Evolutionary conservation across 1,140 invertebrate species (phyloP), one percentile per base, ranked within the genome.

Genomic region (Reticulitermes speratus): DNA sequence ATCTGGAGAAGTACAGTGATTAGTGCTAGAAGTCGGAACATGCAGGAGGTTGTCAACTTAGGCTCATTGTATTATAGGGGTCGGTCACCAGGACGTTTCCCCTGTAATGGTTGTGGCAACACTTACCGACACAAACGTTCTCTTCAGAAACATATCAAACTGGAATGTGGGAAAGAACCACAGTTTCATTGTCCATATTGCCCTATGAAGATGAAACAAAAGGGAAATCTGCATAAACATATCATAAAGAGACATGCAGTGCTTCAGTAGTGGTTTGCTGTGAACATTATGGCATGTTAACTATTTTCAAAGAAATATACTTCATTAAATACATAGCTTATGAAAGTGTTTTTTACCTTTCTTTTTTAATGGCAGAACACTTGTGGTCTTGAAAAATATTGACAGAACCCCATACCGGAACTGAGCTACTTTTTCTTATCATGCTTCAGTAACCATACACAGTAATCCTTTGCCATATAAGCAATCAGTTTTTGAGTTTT

Each of bases 131-230:
- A 91, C 87, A 91, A 91, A 75, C 90, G 91, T 65, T 92, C 92
- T 16, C 89, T 94, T 75, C 90, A 90, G 86, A 91, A 94, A 14
- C 95, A 95, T 87, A 92, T 94, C 65, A 92, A 91, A 87, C 94
- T 94, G 88, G 94, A 95, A 48, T 92, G 91, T 87, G 93, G 93
- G 82, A 91, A 92, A 82, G 91, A 92, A 86, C 90, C 90, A 14
- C 88, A 89, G 84, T 90, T 90, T 87, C 86, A 88, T 6, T 90
- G 90, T 84, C 88, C 88, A 25, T 87, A 30, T 55, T 86, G 85
- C 44, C 32, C 48, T 25, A 30, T 84, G 1, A n/a, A 44, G 23
- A 45, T 30, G 19, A 69, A 69, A 48, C 59, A 84, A 48, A 84
- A 59, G 32, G 44, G 32, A 19, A 44, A 32, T 48, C 16, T 86